A percentile compares a stretch with the other conserved stretches of the same genome.
Conservation (phyloP, 2,888 invertebrate species). For the Pantelozetes paolii region DNA sequence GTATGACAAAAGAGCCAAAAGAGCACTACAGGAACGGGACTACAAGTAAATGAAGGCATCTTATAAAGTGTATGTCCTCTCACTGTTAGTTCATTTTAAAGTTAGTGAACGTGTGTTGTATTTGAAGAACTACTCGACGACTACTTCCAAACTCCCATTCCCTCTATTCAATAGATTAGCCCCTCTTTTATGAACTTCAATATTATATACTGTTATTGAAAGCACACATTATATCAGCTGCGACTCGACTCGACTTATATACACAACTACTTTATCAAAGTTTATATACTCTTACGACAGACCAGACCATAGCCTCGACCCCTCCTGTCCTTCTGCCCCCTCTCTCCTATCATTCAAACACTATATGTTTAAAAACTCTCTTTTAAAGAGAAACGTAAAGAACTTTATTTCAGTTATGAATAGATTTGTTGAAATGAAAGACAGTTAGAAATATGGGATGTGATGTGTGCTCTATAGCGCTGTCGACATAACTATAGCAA, state of each 20-base stretch:
- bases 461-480: constrained; percentile 1
- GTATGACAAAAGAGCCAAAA: constrained; percentile 17
- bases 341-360: neutral
- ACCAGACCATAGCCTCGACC: neutral
- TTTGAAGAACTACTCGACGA: constrained; percentile 2
- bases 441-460: constrained; percentile 15
- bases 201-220: constrained; percentile 30
- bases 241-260: neutral
- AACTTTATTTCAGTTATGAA: constrained; percentile 18
- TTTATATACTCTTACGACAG: constrained; percentile 17
- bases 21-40: constrained; percentile 15
- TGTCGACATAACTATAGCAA: neutral
- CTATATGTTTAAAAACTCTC: neutral
- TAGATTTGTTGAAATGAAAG: constrained; percentile 19
- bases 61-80: constrained; percentile 18
- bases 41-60: constrained; percentile 32
- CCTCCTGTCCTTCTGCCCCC: neutral
- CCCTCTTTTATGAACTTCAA: constrained; percentile 2
- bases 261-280: neutral
- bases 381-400: constrained; percentile 7
- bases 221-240: constrained; percentile 10
- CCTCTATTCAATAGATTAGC: constrained; percentile 33
- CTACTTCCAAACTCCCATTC: neutral
- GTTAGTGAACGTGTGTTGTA: constrained; percentile 25
- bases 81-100: constrained; percentile 20